These are phyloP conservation scores for Meiosimyza platycephala DNA, from an alignment of 2,888 invertebrate genomes.

Conservation along the genomic window DNA sequence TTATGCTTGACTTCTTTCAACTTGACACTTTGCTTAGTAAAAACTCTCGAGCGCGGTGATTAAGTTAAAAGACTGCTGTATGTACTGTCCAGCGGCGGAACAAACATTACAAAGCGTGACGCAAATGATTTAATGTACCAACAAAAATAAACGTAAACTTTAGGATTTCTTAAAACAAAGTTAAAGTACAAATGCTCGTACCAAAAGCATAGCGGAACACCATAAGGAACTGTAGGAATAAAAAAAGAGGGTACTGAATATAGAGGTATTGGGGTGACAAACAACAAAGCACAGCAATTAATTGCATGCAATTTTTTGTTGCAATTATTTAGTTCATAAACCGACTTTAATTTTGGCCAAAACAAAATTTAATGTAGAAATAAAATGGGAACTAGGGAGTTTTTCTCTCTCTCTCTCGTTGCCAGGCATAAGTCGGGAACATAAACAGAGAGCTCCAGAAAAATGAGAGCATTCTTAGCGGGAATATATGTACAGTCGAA, in stretches of 20 bases:
- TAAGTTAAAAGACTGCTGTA: too few species aligned
- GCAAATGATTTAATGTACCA: not conserved
- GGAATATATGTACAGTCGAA: not conserved
- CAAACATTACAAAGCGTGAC: constrained; percentile 11
- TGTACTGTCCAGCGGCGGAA: not conserved
- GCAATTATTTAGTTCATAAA: constrained; percentile 6
- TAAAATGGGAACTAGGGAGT: not conserved
- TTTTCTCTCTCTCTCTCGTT: constrained; percentile 12
- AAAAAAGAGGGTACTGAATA: too few species aligned
- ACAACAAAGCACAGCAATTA: constrained; percentile 18
- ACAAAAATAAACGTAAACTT: not conserved
- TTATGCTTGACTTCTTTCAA: not conserved
- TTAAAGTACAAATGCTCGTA: not conserved
- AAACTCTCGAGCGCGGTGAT: not conserved
- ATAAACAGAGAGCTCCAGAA: constrained; percentile 20
- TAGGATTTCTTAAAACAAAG: constrained; percentile 3
- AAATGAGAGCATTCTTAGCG: not conserved
- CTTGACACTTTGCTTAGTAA: not conserved
- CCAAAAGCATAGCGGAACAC: not conserved
- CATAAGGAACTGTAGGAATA: not conserved
- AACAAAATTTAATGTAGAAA: constrained; percentile 13
- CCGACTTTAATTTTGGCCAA: constrained; percentile 25
- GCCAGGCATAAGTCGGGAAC: constrained; percentile 13
- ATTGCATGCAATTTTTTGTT: constrained; percentile 30
- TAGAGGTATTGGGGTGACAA: not conserved